Evolutionary conservation across 1,140 invertebrate species (phyloP), one percentile per base, ranked within the genome.

Genomic region (Idris sp.): DNA sequence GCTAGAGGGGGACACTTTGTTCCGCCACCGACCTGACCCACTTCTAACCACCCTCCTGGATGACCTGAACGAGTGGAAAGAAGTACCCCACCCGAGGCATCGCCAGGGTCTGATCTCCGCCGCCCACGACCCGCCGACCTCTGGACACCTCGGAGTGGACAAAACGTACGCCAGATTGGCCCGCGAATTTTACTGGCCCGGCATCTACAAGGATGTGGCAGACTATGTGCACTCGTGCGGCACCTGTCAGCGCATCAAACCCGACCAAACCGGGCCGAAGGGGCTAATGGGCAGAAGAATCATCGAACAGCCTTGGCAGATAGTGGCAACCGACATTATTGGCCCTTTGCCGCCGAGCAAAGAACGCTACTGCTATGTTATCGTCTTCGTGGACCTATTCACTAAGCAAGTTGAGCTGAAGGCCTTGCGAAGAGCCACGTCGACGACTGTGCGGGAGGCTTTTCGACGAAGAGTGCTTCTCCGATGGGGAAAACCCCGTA

Each of bases 401-500:
- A 35, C 16, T 2, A 43, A 43, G 19, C 26, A 22, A 22, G 40
- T 43, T n/a, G 19, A 43, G 26, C 1, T 43, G 2, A 4, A 15
- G 13, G 16, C 19, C 0, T 3, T 35, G 11, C 1, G 18, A 3
- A 51, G 15, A 15, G 46, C 33, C 0, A 51, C 8, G 4, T 14
- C 26, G 1, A 1, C 0, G 11, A 31, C 1, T 1, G 11, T 46
- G 2, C 7, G 14, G 3, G 7, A 1, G 3, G 40, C 10, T 0
- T 33, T 46, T 2, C 7, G 10, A n/a, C 14, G 31, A 18, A 6
- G 43, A 4, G 28, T 46, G 0, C 0, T 46, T 0, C 19, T 16
- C n/a, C 26, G 43, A 0, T 46, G 43, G 43, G 43, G 43, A 30
- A 30, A 35, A 36, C 46, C 46, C 0, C 1, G 18, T 2, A 18